Evolutionary conservation across 2,797 vertebrate genomes (phyloP).

Genomic region (Aeoliscus strigatus): DNA sequence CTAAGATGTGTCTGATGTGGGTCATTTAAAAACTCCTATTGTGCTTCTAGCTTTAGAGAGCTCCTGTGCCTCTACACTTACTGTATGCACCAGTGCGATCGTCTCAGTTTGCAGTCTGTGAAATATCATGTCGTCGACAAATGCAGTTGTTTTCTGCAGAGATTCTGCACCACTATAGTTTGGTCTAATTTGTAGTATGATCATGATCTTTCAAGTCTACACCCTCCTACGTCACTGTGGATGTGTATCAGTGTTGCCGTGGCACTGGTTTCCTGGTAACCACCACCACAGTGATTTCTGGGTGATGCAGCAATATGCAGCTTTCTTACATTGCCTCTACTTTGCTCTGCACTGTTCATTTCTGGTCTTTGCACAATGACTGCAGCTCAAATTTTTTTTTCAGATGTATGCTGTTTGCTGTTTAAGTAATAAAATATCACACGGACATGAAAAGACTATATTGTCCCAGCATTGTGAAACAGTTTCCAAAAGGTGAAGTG

Average conservation of each 20-base stretch:
- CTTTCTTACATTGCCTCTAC: no score
- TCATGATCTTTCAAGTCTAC: conserved; percentile 7
- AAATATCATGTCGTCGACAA: conserved; percentile 7
- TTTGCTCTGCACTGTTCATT: no score
- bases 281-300: conserved; percentile 24
- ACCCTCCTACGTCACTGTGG: conserved; percentile 18
- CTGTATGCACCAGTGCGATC: background rate
- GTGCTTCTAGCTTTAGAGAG: background rate
- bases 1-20: background rate
- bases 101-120: conserved; percentile 4
- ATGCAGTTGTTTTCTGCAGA: no score
- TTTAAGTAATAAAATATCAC: no score
- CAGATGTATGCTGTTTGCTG: no score
- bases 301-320: conserved; percentile 26
- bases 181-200: conserved; percentile 13
- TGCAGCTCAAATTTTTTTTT: no score
- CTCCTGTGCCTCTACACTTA: background rate
- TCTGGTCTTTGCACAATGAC: no score
- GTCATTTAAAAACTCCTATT: background rate
- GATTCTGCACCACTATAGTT: conserved; percentile 7
- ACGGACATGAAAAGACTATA: no score
- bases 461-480: no score
- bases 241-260: conserved; percentile 26
- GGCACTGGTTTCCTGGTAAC: conserved; percentile 54
- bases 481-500: no score